Evolutionary conservation across 2,113 vertebrate genomes (phyloP).

Genomic region (Oreochromis aureus): DNA sequence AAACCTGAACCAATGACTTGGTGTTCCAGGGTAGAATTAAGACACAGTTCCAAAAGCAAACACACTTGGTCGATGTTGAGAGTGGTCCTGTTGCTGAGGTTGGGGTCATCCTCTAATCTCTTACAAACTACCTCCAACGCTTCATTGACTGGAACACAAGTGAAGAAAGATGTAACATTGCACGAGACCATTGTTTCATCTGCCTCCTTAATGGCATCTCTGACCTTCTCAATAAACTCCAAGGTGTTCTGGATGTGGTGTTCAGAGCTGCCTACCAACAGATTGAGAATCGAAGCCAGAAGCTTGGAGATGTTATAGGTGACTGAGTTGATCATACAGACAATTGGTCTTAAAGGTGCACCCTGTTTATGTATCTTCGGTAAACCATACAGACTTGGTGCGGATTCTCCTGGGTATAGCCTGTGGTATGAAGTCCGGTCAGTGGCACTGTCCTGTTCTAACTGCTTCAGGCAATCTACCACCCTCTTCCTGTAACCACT

Average conservation of each 20-base stretch:
- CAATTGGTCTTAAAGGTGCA: background rate
- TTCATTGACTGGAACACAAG: fast-evolving
- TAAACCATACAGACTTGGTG: background rate
- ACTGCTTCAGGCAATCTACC: background rate
- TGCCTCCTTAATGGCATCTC: background rate
- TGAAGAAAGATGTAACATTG: fast-evolving
- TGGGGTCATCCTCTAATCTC: too few species aligned
- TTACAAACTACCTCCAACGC: fast-evolving
- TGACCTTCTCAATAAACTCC: background rate
- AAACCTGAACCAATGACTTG: background rate
- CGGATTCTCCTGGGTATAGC: fast-evolving
- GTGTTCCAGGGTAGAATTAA: too few species aligned
- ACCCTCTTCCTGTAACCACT: background rate
- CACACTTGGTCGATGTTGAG: background rate
- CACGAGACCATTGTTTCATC: background rate
- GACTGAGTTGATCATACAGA: background rate
- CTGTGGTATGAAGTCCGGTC: fast-evolving
- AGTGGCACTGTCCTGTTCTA: background rate
- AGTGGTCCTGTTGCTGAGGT: background rate
- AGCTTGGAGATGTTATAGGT: background rate
- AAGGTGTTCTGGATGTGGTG: too few species aligned
- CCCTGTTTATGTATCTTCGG: background rate
- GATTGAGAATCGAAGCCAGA: too few species aligned
- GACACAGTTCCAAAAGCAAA: background rate
- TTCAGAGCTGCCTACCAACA: too few species aligned